phyloP scores from a whole-genome alignment of 2,113 vertebrate genomes.

The Chloebia gouldiae region DNA sequence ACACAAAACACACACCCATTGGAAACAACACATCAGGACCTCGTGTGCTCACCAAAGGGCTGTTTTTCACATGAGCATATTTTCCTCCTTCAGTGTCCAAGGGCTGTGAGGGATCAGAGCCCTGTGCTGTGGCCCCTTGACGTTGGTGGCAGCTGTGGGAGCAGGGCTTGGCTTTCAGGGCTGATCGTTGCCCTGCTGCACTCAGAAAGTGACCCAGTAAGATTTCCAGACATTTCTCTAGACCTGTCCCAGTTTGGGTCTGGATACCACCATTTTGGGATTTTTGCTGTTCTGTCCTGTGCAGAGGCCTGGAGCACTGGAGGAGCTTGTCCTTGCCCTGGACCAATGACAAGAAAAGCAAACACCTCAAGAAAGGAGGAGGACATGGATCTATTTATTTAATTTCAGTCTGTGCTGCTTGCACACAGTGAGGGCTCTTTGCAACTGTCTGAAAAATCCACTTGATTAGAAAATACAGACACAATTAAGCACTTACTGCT shows the following conservation, averaged over 20 bases:
- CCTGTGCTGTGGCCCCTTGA: neutral
- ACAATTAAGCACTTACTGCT: conserved; percentile 12
- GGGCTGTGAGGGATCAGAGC: neutral
- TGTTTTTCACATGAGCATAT: neutral
- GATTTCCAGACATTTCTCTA: neutral
- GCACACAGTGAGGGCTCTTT: neutral
- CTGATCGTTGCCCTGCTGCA: neutral
- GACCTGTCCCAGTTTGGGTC: neutral
- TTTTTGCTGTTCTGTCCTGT: neutral
- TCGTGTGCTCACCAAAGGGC: neutral
- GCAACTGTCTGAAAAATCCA: neutral
- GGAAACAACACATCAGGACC: neutral
- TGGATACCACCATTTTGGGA: neutral
- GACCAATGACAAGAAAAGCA: neutral
- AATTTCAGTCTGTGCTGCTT: neutral
- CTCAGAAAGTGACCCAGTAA: neutral
- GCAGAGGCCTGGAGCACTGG: neutral
- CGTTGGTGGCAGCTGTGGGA: neutral
- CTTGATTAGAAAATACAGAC: conserved; percentile 8
- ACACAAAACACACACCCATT: neutral
- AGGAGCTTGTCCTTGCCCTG: neutral
- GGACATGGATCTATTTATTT: neutral
- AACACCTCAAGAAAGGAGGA: neutral
- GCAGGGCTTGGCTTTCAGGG: neutral
- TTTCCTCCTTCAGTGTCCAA: neutral